phyloP scores from a whole-genome alignment of 1,140 invertebrate genomes.

The Papilio glaucus region DNA sequence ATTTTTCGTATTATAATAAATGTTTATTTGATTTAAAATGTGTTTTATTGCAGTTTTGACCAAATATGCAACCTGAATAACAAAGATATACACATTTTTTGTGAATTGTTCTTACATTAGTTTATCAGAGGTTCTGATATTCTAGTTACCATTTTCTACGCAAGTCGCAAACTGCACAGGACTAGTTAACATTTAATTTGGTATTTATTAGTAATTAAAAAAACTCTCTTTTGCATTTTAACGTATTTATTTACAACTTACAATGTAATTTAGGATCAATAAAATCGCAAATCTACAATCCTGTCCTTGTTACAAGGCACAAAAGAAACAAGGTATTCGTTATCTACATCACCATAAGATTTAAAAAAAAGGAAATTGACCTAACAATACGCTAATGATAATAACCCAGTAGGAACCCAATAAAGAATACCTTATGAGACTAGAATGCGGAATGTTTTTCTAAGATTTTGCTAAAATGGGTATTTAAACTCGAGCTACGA shows the following conservation, averaged over 20 bases:
- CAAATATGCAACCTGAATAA: neutral
- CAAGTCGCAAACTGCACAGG: neutral
- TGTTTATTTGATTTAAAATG: constrained; percentile 24
- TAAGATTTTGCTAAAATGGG: constrained; percentile 39
- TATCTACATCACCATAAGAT: constrained; percentile 41
- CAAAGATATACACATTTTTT: too few species aligned
- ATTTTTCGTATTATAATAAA: constrained; percentile 28
- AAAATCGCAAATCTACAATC: constrained; percentile 57
- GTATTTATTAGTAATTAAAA: constrained; percentile 38
- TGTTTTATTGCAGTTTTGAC: neutral
- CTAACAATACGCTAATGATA: constrained; percentile 20
- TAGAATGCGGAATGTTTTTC: constrained; percentile 73
- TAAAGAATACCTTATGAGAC: constrained; percentile 62
- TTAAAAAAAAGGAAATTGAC: constrained; percentile 40
- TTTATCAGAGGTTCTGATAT: too few species aligned
- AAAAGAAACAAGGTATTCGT: constrained; percentile 45
- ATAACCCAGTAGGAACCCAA: constrained; percentile 52
- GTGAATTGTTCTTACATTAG: too few species aligned
- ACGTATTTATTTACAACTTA: constrained; percentile 77
- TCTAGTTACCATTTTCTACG: too few species aligned
- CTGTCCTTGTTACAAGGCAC: constrained; percentile 64
- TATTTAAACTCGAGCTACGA: constrained; percentile 22
- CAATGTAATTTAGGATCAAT: constrained; percentile 65
- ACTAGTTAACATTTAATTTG: neutral
- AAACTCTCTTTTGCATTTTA: constrained; percentile 41